Evolutionary conservation across 2,113 vertebrate genomes (phyloP), one percentile per base, ranked within the genome.

Genomic region (human (Homo sapiens)): DNA sequence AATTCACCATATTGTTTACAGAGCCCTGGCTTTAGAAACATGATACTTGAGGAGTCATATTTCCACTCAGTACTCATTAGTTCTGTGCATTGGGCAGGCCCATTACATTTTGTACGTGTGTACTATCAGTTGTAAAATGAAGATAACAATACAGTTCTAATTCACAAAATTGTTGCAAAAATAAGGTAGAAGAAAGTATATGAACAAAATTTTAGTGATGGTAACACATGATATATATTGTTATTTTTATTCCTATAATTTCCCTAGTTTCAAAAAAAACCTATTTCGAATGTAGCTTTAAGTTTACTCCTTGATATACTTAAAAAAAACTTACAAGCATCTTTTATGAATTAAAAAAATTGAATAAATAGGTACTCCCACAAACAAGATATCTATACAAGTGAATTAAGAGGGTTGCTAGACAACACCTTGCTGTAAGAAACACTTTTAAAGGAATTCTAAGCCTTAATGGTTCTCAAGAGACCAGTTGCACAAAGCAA

Each of bases 121-220:
- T n/a, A 10, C 45, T 91, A 84, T 92, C 8, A 55, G 6, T 50
- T 89, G 8, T 38, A 79, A 91, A 94, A 70, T 73, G 10, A 89
- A 38, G 22, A 57, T 89, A 38, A 52, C 75, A 66, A n/a, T 66
- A 30, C 1, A 43, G 48, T 4, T 48, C 8, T 55, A 73, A 55
- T 50, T 79, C n/a, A 94, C 4, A 72, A 25, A 0, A 50, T 12
- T 35, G 6, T 20, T 89, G 27, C 32, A 81, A 80, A 90, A 80
- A 38, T 50, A 52, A 52, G 75, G 50, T 27, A 52, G 52, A 45
- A 68, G 43, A n/a, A 88, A 78, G 40, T n/a, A 61, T 8, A 66
- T 16, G 10, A 92, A 48, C 14, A 40, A 38, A 61, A 80, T 16
- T 50, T 66, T 72, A 79, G 18, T n/a, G 32, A 16, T 79, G 50